These are phyloP conservation scores for Stenolophus ochropezus DNA, from an alignment of 2,888 invertebrate genomes.

Conservation along the genomic window DNA sequence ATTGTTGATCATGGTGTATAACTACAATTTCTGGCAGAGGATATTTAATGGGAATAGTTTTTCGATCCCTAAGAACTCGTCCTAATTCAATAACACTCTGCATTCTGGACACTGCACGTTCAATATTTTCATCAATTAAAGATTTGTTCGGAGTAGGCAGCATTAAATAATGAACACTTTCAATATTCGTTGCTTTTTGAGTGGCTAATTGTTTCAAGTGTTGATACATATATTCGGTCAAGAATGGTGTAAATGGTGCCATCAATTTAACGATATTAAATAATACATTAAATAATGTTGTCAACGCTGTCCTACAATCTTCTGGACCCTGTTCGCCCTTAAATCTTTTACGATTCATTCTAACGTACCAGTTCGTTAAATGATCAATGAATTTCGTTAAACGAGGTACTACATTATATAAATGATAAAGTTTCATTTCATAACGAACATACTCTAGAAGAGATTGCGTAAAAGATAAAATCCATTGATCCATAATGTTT, in stretches of 20 bases:
- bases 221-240: conserved; percentile 96
- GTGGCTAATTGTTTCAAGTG: conserved; percentile 83
- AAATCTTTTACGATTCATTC: conserved; percentile 95
- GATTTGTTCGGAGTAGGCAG: conserved; percentile 83
- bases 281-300: conserved; percentile 91
- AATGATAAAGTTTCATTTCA: conserved; percentile 95
- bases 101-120: conserved; percentile 93
- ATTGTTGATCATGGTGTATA: conserved; percentile 88
- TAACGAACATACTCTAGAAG: conserved; percentile 89
- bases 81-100: conserved; percentile 97
- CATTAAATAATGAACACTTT: conserved; percentile 95
- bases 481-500: conserved; percentile 98
- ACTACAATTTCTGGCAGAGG: conserved; percentile 96
- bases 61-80: conserved; percentile 92
- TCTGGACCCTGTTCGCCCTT: conserved; percentile 91
- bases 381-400: conserved; percentile 97
- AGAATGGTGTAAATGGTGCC: conserved; percentile 98
- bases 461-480: conserved; percentile 96
- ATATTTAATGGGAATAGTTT: conserved; percentile 96
- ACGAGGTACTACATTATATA: conserved; percentile 96
- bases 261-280: conserved; percentile 93
- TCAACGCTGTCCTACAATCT: conserved; percentile 89
- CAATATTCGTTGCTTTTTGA: conserved; percentile 74
- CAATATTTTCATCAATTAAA: conserved; percentile 89
- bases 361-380: conserved; percentile 98